phyloP scores from a whole-genome alignment of 2,888 invertebrate species.

The Macrosiphum euphorbiae region DNA sequence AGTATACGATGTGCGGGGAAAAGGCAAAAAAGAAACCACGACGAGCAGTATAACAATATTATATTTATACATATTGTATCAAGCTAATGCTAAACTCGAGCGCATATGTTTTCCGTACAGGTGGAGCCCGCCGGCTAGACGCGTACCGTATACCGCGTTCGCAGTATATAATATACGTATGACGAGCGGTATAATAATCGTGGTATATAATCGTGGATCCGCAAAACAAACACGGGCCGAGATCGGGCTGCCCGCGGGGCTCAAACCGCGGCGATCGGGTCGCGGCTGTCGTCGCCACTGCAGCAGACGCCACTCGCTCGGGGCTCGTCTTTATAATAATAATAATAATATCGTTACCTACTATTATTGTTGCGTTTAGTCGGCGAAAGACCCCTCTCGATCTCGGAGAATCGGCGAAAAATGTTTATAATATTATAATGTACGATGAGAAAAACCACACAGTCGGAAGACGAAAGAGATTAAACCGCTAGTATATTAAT shows the following conservation, averaged over 20 bases:
- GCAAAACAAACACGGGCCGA: conserved; percentile 1
- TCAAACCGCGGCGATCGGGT: not conserved
- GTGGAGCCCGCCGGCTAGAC: not conserved
- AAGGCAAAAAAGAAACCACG: not conserved
- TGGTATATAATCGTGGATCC: not conserved
- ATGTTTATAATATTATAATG: too few species aligned
- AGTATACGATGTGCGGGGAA: too few species aligned
- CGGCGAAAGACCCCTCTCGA: not conserved
- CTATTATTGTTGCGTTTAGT: not conserved
- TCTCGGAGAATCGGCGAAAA: not conserved
- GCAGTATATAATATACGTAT: too few species aligned
- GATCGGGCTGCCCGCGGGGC: not conserved
- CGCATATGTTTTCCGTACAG: not conserved
- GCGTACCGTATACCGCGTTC: not conserved
- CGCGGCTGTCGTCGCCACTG: not conserved
- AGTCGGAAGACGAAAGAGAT: not conserved
- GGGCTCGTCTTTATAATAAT: not conserved
- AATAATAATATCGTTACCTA: not conserved
- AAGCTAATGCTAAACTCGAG: not conserved
- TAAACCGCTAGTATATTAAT: too few species aligned
- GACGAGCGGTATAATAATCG: not conserved
- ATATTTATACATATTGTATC: not conserved
- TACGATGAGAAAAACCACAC: not conserved
- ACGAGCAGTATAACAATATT: not conserved
- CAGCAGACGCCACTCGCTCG: not conserved